phyloP scores from a whole-genome alignment of 2,888 invertebrate species.

The Trachelus tabidus region DNA sequence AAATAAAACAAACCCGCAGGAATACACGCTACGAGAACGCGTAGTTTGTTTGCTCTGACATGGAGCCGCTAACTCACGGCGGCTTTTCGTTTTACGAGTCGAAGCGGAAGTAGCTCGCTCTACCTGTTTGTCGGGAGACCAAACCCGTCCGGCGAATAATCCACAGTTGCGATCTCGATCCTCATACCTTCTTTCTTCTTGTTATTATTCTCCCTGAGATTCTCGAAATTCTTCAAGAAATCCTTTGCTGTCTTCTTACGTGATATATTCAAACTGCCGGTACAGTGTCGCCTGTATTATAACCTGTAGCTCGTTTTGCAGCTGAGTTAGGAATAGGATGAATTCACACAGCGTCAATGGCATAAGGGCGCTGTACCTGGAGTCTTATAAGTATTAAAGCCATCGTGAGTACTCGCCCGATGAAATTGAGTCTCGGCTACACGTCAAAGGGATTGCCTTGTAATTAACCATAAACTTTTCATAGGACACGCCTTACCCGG shows the following conservation, averaged over 20 bases:
- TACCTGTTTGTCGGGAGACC: neutral
- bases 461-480: slow-evolving; percentile 6
- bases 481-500: neutral
- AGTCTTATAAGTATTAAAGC: neutral
- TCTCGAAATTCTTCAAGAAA: neutral
- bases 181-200: neutral
- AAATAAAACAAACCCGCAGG: neutral
- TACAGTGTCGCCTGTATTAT: neutral
- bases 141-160: neutral
- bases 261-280: neutral
- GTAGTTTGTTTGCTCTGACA: slow-evolving; percentile 4
- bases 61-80: neutral
- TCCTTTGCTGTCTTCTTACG: neutral
- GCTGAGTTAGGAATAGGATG: neutral
- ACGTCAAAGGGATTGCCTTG: neutral
- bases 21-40: neutral
- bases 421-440: slow-evolving; percentile 1
- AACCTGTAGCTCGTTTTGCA: neutral
- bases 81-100: neutral
- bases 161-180: neutral
- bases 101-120: neutral
- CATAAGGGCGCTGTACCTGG: neutral
- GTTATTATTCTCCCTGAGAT: neutral
- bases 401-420: neutral
- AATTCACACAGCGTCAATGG: neutral